These are phyloP conservation scores for Drosophila barbarae DNA, from an alignment of 2,888 invertebrate genomes.

Conservation along the genomic window DNA sequence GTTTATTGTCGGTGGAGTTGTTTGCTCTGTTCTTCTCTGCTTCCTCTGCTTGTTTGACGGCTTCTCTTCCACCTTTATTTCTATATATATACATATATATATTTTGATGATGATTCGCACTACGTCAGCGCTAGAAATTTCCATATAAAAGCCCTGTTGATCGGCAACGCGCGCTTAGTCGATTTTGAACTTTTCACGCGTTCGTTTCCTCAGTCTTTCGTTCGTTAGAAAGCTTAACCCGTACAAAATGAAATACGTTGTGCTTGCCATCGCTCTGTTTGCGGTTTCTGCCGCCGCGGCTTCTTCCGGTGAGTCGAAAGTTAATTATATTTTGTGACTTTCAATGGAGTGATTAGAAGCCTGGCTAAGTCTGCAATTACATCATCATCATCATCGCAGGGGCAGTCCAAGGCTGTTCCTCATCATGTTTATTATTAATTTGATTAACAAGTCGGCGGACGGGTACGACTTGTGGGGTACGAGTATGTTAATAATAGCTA, in stretches of 20 bases:
- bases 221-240: conserved; percentile 27
- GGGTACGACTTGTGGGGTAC: conserved; percentile 3
- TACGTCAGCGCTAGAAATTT: conserved; percentile 66
- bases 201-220: conserved; percentile 73
- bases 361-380: conserved; percentile 22
- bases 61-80: conserved; percentile 27
- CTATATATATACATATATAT: background rate
- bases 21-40: conserved; percentile 28
- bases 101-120: conserved; percentile 45
- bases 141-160: conserved; percentile 64
- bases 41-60: conserved; percentile 36
- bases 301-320: conserved; percentile 67
- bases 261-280: conserved; percentile 58
- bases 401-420: conserved; percentile 10
- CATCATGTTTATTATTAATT: conserved; percentile 31
- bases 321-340: conserved; percentile 6
- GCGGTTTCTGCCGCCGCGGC: conserved; percentile 51
- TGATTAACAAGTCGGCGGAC: conserved; percentile 31
- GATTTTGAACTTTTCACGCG: conserved; percentile 54
- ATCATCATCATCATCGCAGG: conserved; percentile 20
- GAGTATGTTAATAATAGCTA: conserved; percentile 29
- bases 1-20: conserved; percentile 36
- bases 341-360: conserved; percentile 5
- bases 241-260: conserved; percentile 65
- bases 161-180: conserved; percentile 61